Evolutionary conservation across 2,797 vertebrate species (phyloP), one percentile per base, ranked within the genome.

Genomic region (Microctenopoma stevenorrisi): DNA sequence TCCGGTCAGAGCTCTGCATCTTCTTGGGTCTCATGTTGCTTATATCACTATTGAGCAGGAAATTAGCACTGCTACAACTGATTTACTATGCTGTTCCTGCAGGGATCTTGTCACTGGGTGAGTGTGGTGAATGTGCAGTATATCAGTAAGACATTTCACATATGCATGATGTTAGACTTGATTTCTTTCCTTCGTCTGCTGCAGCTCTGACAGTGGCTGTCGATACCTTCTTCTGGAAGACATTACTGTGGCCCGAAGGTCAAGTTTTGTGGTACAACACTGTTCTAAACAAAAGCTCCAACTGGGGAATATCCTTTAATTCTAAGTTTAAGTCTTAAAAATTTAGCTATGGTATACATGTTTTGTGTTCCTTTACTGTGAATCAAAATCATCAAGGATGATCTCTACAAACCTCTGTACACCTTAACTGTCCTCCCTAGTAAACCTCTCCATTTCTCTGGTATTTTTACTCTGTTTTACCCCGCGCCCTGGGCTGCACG

Each of bases 291-390:
- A 97, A 95, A 90, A 99, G 98, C 74, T 96, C 97, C 70, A 90
- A 92, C 89, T 99, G 98, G 98, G 98, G 98, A 74, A 96, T 99
- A 99, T 99, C 98, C 97, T 98, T 97, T 68, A 18, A 78, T 75
- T 13, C 73, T 18, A 18, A 18, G 18, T 18, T 18, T 18, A 18
- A 40, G 25, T 58, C 4, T 0, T 46, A 7, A 4, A 25, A 57
- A 43, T 3, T 9, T 9, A 22, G 7, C 7, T 16, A 7, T 47
- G 14, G 43, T 18, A 38, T 37, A 7, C 30, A 6, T 1, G 43
- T 54, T 60, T 30, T 13, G 28, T 22, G 5, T 47, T 33, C 1
- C 55, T 46, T 18, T 30, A 16, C 26, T 18, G 4, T 18, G 4
- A 12, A 1, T 51, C 7, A 43, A 58, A 60, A 14, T 37, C 8